phyloP scores from a whole-genome alignment of 2,888 invertebrate species.

The Proisotoma minuta region DNA sequence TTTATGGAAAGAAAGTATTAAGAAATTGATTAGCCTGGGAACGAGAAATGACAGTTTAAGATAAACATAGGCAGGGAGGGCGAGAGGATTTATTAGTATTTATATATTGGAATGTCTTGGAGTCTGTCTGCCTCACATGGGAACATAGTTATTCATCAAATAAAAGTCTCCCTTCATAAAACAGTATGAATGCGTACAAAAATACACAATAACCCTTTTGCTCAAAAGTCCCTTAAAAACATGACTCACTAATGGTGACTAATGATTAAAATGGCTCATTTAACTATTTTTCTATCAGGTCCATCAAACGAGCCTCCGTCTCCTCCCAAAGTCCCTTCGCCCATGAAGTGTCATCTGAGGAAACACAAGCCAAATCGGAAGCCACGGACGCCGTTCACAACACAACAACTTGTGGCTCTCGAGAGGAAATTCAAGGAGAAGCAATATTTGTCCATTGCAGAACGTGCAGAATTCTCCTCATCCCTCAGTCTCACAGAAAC shows the following conservation, averaged over 20 bases:
- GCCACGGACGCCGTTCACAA: slow-evolving; percentile 62
- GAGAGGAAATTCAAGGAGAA: slow-evolving; percentile 60
- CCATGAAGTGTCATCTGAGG: slow-evolving; percentile 50
- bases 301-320: slow-evolving; percentile 40
- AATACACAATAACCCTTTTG: too few species aligned
- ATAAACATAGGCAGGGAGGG: slow-evolving; percentile 10
- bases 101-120: neutral
- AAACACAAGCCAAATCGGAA: slow-evolving; percentile 63
- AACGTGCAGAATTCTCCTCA: slow-evolving; percentile 60
- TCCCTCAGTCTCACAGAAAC: slow-evolving; percentile 59
- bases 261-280: too few species aligned
- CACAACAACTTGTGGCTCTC: slow-evolving; percentile 58
- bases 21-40: slow-evolving; percentile 15
- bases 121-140: slow-evolving; percentile 9
- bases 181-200: too few species aligned
- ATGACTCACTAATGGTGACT: too few species aligned
- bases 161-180: too few species aligned
- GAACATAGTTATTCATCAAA: too few species aligned
- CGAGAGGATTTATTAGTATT: slow-evolving; percentile 13
- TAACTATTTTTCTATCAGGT: slow-evolving; percentile 36
- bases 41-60: slow-evolving; percentile 16
- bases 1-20: slow-evolving; percentile 8
- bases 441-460: slow-evolving; percentile 61
- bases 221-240: too few species aligned
- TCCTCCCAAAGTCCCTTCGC: slow-evolving; percentile 43